Evolutionary conservation across 2,888 invertebrate species (phyloP).

Genomic region (Cryptocephalus primarius): DNA sequence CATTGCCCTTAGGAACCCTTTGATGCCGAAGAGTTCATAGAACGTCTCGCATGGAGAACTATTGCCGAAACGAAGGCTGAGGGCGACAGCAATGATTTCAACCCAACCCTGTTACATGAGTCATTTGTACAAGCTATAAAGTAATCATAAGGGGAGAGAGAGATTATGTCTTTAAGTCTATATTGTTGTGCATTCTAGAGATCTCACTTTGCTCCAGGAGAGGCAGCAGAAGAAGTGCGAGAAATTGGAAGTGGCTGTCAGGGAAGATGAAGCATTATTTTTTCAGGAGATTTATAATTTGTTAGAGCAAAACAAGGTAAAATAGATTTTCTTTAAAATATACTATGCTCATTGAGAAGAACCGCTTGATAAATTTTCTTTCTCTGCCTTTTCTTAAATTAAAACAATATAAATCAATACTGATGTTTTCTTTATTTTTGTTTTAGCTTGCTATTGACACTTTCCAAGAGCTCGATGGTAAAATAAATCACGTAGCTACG

Average conservation of each 20-base stretch:
- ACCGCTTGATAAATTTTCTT: too few relatives aligned
- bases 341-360: too few relatives aligned
- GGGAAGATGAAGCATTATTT: slow-evolving; percentile 79
- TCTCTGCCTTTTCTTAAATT: too few relatives aligned
- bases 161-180: not conserved
- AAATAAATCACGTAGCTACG: slow-evolving; percentile 93
- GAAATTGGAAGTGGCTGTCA: slow-evolving; percentile 65
- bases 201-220: slow-evolving; percentile 63
- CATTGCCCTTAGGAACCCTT: slow-evolving; percentile 74
- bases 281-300: slow-evolving; percentile 69
- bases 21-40: slow-evolving; percentile 95
- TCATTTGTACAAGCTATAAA: slow-evolving; percentile 91
- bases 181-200: slow-evolving; percentile 27
- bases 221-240: slow-evolving; percentile 79
- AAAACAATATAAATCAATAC: too few relatives aligned
- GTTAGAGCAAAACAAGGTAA: slow-evolving; percentile 75
- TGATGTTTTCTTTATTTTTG: too few relatives aligned
- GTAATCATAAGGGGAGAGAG: slow-evolving; percentile 33
- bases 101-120: slow-evolving; percentile 78
- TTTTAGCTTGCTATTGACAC: slow-evolving; percentile 66
- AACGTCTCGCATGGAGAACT: slow-evolving; percentile 89
- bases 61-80: slow-evolving; percentile 61
- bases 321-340: not conserved
- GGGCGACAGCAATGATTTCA: slow-evolving; percentile 60
- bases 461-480: slow-evolving; percentile 86